These are phyloP conservation scores for Cepaea hortensis DNA, from an alignment of 2,888 invertebrate species.

Conservation along the genomic window DNA sequence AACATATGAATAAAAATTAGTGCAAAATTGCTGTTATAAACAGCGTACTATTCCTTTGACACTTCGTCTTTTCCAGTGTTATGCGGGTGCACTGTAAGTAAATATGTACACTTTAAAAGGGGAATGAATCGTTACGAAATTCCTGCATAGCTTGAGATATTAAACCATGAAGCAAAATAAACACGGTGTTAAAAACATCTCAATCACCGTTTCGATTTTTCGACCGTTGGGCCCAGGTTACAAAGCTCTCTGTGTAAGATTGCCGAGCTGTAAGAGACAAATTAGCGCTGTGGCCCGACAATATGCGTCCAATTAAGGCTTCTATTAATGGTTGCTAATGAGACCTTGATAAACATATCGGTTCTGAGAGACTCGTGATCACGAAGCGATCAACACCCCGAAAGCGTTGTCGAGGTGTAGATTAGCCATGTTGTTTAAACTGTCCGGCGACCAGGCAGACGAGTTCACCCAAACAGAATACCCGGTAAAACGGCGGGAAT, in stretches of 20 bases:
- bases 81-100: too few species aligned
- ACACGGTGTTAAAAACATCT: not conserved
- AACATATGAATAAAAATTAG: too few species aligned
- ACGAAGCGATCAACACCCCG: constrained; percentile 20
- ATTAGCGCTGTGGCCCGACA: constrained; percentile 18
- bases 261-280: constrained; percentile 20
- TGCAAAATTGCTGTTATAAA: too few species aligned
- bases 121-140: too few species aligned
- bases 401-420: not conserved
- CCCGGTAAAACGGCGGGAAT: not conserved
- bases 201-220: constrained; percentile 35
- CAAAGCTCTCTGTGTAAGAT: constrained; percentile 25
- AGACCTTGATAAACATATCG: constrained; percentile 30
- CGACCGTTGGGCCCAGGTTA: constrained; percentile 30
- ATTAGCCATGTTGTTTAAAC: constrained; percentile 38
- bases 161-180: too few species aligned
- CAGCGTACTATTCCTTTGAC: too few species aligned
- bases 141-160: too few species aligned
- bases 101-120: too few species aligned
- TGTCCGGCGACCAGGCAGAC: constrained; percentile 6
- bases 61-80: too few species aligned
- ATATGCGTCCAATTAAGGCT: constrained; percentile 34
- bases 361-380: constrained; percentile 1
- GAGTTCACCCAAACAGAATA: constrained; percentile 24
- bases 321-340: constrained; percentile 30